phyloP scores from a whole-genome alignment of 2,888 invertebrate genomes.

The Leuctra nigra region DNA sequence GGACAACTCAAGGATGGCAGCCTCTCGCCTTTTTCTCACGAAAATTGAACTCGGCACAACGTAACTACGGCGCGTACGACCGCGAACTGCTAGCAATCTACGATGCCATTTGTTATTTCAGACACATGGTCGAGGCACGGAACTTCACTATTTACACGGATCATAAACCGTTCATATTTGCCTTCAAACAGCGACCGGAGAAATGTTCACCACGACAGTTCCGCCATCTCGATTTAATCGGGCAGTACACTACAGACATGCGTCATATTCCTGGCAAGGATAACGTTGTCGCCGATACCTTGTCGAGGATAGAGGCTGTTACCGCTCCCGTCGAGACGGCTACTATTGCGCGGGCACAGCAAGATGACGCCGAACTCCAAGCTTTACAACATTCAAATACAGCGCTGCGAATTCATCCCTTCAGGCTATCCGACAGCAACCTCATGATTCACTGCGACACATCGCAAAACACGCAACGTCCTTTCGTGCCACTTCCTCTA shows the following conservation, averaged over 20 bases:
- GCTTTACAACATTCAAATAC: background rate
- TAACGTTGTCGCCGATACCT: constrained; percentile 7
- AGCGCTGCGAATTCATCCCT: too few species aligned
- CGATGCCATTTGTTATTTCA: constrained; percentile 36
- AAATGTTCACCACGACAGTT: constrained; percentile 14
- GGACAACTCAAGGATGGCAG: constrained; percentile 14
- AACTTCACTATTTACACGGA: constrained; percentile 3
- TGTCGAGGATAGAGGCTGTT: background rate
- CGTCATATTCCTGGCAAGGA: background rate
- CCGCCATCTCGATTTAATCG: constrained; percentile 6
- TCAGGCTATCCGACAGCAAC: background rate
- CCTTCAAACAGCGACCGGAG: constrained; percentile 7
- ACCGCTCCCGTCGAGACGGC: background rate
- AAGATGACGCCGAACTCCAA: background rate
- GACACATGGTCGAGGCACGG: constrained; percentile 36
- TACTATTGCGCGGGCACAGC: background rate
- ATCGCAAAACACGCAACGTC: background rate
- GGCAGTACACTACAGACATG: constrained; percentile 18
- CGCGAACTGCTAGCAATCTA: constrained; percentile 38
- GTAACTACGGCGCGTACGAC: constrained; percentile 39
- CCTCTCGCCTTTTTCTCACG: constrained; percentile 30
- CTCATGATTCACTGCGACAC: constrained; percentile 1
- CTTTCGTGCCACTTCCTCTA: background rate
- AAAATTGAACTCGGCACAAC: constrained; percentile 30
- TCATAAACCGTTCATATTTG: constrained; percentile 3